Conservation (phyloP, 2,797 vertebrate species). For the Thalassophryne amazonica region DNA sequence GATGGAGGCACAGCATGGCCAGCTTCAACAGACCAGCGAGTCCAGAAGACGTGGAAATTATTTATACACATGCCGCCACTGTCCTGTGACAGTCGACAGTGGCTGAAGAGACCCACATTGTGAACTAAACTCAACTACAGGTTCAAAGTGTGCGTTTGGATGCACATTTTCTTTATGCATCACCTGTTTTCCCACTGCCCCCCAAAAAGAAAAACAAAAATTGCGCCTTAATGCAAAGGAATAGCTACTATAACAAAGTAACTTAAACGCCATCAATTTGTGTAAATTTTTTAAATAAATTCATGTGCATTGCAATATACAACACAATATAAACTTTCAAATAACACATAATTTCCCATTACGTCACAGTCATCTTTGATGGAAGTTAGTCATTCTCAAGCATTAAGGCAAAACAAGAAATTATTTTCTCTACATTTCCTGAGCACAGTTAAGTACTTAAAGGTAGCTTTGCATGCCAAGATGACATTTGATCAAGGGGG, state of each 20-base stretch:
- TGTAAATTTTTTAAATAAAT: background rate
- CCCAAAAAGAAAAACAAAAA: background rate
- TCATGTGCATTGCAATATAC: background rate
- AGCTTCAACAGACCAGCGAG: no score
- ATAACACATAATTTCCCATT: background rate
- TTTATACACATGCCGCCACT: no score
- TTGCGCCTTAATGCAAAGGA: constrained; percentile 17
- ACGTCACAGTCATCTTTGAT: background rate
- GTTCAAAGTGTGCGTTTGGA: no score
- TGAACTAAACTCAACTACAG: no score
- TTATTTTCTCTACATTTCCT: constrained; percentile 10
- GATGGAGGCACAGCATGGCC: no score
- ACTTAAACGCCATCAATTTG: background rate
- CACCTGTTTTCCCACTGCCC: background rate
- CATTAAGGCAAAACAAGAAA: constrained; percentile 15
- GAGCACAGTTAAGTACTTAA: constrained; percentile 23
- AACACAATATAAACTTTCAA: no score
- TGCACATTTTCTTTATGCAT: background rate
- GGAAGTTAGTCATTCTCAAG: background rate
- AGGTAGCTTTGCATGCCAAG: constrained; percentile 14
- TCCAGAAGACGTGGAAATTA: no score
- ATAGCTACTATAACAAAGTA: constrained; percentile 19
- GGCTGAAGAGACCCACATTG: no score
- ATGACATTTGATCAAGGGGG: background rate
- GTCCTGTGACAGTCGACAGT: no score